Evolutionary conservation across 1,140 invertebrate species (phyloP), one percentile per base, ranked within the genome.

Genomic region (Cyclina sinensis): DNA sequence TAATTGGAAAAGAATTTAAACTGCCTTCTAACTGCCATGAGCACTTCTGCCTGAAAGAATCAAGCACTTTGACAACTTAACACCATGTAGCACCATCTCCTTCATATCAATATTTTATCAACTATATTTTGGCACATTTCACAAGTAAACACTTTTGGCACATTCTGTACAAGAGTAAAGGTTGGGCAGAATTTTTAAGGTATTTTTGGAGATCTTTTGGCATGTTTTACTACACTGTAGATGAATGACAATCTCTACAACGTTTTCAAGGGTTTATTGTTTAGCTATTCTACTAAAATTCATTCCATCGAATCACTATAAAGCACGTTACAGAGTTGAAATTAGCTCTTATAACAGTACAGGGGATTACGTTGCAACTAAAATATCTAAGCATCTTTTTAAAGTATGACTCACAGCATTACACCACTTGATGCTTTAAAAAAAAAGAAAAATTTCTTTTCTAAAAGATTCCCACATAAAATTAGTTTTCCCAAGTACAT

Each of bases 261-360:
- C 4, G 16, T 76, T 76, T 76, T 76, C 73, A 76, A 46, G 39
- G 73, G 73, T 76, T 76, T 76, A 76, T 73, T 73, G 5, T 48
- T 76, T 24, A 46, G 73, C 73, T 76, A 76, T 76, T 76, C 73
- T 76, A 76, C 32, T 54, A 70, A 37, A 48, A 76, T 76, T 76
- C 73, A 76, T 76, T 76, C 73, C 73, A 76, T 46, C n/a, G 73
- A 76, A 76, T 76, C 73, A 76, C 73, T 76, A 51, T 65, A 30
- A 46, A 76, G 73, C 37, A 76, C 11, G 24, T 76, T 76, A 76
- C 9, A 76, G 27, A 48, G 14, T 27, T 76, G 73, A 76, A 16
- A 73, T n/a, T 73, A 76, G 46, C 39, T 51, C 46, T 51, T 73
- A 24, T 18, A 30, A 65, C 59, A 65, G 59, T 37, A 39, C n/a